phyloP scores from a whole-genome alignment of 2,888 invertebrate genomes.

The Drepana falcataria region DNA sequence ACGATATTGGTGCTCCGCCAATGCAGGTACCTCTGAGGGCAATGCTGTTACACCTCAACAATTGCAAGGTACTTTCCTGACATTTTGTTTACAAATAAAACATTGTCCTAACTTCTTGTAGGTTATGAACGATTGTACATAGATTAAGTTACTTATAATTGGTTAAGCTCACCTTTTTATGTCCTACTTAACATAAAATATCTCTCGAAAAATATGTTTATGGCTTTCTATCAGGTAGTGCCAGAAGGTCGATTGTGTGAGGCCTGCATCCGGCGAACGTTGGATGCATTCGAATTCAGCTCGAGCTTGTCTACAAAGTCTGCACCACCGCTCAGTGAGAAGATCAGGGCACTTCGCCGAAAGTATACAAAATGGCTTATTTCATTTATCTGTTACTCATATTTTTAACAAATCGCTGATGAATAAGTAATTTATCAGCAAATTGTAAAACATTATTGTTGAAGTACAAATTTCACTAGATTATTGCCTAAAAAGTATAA shows the following conservation, averaged over 20 bases:
- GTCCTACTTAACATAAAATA: too few relatives aligned
- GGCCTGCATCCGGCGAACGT: constrained; percentile 48
- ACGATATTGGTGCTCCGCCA: constrained; percentile 48
- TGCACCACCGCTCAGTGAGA: constrained; percentile 59
- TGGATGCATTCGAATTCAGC: constrained; percentile 59
- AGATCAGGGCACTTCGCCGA: constrained; percentile 56
- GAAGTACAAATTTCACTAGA: too few relatives aligned
- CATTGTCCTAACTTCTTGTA: neutral
- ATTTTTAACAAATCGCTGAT: neutral
- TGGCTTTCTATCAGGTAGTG: constrained; percentile 35
- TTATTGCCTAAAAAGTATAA: too few relatives aligned
- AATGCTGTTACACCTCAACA: constrained; percentile 62
- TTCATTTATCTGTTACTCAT: neutral
- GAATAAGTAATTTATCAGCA: too few relatives aligned
- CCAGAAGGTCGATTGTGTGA: constrained; percentile 57
- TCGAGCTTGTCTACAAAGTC: constrained; percentile 35
- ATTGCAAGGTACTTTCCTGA: constrained; percentile 48
- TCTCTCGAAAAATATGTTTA: too few relatives aligned
- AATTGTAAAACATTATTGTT: too few relatives aligned
- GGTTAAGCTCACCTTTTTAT: too few relatives aligned
- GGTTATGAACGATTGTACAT: neutral
- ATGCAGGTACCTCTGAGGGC: constrained; percentile 51
- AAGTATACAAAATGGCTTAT: constrained; percentile 17
- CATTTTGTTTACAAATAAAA: constrained; percentile 5
- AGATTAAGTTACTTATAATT: neutral